A percentile compares a stretch with the other conserved stretches of the same genome.
These are phyloP conservation scores for Ataeniobius toweri DNA, from an alignment of 2,797 vertebrate species.

Conservation along the genomic window DNA sequence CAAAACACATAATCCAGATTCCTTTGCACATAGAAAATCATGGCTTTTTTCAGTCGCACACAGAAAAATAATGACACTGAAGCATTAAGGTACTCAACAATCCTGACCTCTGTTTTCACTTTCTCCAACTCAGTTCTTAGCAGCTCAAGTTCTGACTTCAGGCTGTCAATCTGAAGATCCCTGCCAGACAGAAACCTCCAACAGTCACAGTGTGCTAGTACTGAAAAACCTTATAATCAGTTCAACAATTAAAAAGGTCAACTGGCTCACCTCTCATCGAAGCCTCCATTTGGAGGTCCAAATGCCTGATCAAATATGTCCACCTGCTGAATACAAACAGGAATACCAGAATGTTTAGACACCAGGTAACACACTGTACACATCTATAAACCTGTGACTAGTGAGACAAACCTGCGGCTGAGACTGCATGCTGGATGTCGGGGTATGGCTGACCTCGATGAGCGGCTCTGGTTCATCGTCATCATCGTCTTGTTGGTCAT, in stretches of 20 bases:
- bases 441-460: conserved; percentile 85
- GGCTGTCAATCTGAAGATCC: conserved; percentile 89
- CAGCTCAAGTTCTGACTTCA: conserved; percentile 87
- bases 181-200: conserved; percentile 68
- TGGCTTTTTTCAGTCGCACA: conserved; percentile 6
- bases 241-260: conserved; percentile 4
- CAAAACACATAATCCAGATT: conserved; percentile 63
- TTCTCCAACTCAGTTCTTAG: conserved; percentile 89
- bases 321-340: conserved; percentile 55
- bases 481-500: conserved; percentile 83
- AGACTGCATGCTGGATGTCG: conserved; percentile 69
- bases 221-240: neutral
- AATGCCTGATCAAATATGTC: conserved; percentile 95
- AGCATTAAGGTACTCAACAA: neutral
- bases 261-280: conserved; percentile 85
- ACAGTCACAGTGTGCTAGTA: conserved; percentile 10
- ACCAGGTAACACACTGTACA: neutral
- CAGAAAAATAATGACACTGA: conserved; percentile 1
- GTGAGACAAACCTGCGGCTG: conserved; percentile 68
- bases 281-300: conserved; percentile 89
- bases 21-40: conserved; percentile 44
- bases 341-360: neutral
- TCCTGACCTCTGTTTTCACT: conserved; percentile 89
- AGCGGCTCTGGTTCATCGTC: conserved; percentile 92
- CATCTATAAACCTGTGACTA: neutral